Conservation (phyloP, 30 jellyfish, hydroid and myxozoan species). For the Hydractinia echinata region DNA sequence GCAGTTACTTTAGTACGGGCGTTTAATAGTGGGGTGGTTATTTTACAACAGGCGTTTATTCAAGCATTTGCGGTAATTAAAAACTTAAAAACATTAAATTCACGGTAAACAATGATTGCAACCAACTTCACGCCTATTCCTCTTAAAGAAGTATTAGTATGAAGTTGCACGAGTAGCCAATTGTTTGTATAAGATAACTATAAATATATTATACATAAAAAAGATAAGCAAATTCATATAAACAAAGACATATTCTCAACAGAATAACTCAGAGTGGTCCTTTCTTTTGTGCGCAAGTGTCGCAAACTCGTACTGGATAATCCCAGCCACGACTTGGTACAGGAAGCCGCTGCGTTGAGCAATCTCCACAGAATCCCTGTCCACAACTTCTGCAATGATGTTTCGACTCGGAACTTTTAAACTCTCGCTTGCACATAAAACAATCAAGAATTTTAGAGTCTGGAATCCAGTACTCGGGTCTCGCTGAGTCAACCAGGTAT, state of each 20-base stretch:
- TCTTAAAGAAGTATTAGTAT: no score
- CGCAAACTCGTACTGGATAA: constrained; percentile 91
- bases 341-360: constrained; percentile 78
- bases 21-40: no score
- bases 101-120: no score
- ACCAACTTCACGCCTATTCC: no score
- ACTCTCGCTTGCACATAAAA: constrained; percentile 41
- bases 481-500: constrained; percentile 80
- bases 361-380: constrained; percentile 78
- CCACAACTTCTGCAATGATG: constrained; percentile 97
- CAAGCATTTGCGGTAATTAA: no score
- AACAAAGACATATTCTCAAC: not conserved
- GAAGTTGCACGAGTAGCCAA: no score
- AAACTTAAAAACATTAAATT: no score
- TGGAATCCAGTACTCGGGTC: constrained; percentile 95
- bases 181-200: no score
- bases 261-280: constrained; percentile 50
- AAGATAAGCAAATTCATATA: no score
- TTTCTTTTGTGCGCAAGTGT: constrained; percentile 58
- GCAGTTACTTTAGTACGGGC: no score
- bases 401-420: constrained; percentile 63
- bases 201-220: no score
- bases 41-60: no score
- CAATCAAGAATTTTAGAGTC: constrained; percentile 70
- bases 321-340: constrained; percentile 99